Base-by-base conservation (phyloP, 2,797 vertebrate genomes). In the Neomorphus geoffroyi region DNA sequence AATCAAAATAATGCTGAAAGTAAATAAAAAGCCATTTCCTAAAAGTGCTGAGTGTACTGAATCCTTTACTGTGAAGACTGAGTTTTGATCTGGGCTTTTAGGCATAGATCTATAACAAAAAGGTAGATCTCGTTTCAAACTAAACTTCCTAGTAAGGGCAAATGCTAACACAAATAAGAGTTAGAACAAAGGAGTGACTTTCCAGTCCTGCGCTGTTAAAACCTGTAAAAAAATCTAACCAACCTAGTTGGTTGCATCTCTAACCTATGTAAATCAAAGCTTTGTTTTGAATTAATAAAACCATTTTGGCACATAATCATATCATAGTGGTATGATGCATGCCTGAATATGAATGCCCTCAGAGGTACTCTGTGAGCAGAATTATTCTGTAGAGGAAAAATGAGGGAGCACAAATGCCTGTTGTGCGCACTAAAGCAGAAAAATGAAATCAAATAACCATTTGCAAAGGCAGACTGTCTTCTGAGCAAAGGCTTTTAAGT, bases 371-470 rank as follows among this genome's bases (percentile, higher is more conserved):
- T 86, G 51, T 56, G 54, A 94, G 35, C 35, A 77, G 72, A 92
- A 94, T 78, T 80, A 88, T 71, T 93, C 84, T 81, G 43, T 64
- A 58, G 74, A 93, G 64, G 62, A 26, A 91, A 87, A 70, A 78
- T 32, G 48, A 67, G 35, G 80, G 21, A 85, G 57, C 86, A 65
- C 80, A 64, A 92, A 81, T 80, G 32, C 41, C 22, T 23, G 60
- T 57, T 82, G 45, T 80, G 80, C 45, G 74, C n/a, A 23, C 33
- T 60, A 85, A 92, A 58, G 80, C 81, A 84, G 80, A 90, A 91
- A 88, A 90, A 78, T 77, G 67, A 94, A 94, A 82, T 91, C 61
- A 39, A 79, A 86, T 73, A 91, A 91, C 85, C 41, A 83, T 69
- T 84, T 77, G 88, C 64, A 33, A 82, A 93, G 54, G 30, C n/a